Base-by-base conservation (phyloP, 2,888 invertebrate genomes). In the Sphecodes monilicornis region DNA sequence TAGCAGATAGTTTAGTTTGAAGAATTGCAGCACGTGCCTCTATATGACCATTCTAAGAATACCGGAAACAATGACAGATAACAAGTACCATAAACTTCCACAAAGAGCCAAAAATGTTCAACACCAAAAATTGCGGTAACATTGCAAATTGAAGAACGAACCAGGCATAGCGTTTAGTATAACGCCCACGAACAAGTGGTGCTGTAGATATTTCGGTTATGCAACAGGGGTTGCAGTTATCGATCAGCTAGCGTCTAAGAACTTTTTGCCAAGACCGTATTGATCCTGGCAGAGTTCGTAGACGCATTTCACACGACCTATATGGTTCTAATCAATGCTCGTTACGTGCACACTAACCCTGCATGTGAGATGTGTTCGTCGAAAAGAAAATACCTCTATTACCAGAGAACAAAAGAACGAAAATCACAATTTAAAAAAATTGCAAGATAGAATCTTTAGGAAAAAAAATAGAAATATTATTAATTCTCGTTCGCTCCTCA, bases 221-320 rank as follows among this genome's bases (percentile, higher is more conserved):
- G 68, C 68, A 69, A 41, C 41, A 43, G 41, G 69, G 41, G 26
- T 69, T 32, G 46, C 70, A 54, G 79, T 77, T 76, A 76, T 71
- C 29, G 68, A 74, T 68, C 57, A 29, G 73, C 39, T 60, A 71
- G 71, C 29, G 85, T 66, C 46, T 57, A 85, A 79, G 77, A 71
- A 78, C 41, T 78, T 83, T 86, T 76, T 80, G 87, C 77, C 86
- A 86, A 87, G 80, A 87, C 76, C 79, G 82, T 87, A 87, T 87
- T 80, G 87, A 86, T 87, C 80, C 82, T 84, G 76, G 64, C 54
- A 74, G 71, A 78, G 68, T 68, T 76, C 16, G 54, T 54, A 50
- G 68, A 68, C 77, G 57, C 72, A 69, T 78, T 57, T 81, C 71
- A 46, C 69, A 57, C 41, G 57, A 41, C 22, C 60, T 39, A 50